Conservation (phyloP, 2,888 invertebrate species). For the Meta bourneti region DNA sequence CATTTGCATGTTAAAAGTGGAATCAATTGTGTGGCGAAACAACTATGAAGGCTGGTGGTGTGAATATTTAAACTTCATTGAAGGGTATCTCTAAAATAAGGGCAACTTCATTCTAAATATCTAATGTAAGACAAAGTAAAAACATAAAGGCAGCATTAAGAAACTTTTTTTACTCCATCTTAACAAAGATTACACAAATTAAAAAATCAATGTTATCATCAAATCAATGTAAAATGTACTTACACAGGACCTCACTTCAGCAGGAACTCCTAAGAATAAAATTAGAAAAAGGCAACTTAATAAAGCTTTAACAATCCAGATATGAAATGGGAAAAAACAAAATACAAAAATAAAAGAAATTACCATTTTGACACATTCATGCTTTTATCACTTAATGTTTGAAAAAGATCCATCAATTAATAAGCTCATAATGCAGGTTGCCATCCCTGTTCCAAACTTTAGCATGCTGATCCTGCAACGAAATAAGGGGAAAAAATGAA, state of each 20-base stretch:
- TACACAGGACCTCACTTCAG: slow-evolving; percentile 81
- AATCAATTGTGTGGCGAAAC: too few species aligned
- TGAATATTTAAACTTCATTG: too few species aligned
- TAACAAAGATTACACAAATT: background rate
- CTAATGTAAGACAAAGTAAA: too few species aligned
- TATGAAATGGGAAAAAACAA: background rate
- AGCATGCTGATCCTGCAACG: background rate
- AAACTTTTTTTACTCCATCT: background rate
- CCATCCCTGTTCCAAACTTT: background rate
- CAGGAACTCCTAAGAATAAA: slow-evolving; percentile 82
- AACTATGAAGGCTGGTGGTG: too few species aligned
- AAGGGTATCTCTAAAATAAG: too few species aligned
- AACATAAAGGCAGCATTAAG: too few species aligned
- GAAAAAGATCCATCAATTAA: background rate
- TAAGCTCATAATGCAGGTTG: background rate
- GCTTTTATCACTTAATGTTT: background rate
- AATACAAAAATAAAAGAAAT: background rate
- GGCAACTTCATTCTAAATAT: too few species aligned
- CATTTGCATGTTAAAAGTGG: too few species aligned
- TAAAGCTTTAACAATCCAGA: background rate
- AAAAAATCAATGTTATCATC: background rate
- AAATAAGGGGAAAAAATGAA: background rate
- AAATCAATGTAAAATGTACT: slow-evolving; percentile 78
- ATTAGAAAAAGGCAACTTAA: background rate
- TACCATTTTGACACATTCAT: slow-evolving; percentile 66